Base-by-base conservation (phyloP, 2,888 invertebrate genomes). In the Sarcophaga carnaria region DNA sequence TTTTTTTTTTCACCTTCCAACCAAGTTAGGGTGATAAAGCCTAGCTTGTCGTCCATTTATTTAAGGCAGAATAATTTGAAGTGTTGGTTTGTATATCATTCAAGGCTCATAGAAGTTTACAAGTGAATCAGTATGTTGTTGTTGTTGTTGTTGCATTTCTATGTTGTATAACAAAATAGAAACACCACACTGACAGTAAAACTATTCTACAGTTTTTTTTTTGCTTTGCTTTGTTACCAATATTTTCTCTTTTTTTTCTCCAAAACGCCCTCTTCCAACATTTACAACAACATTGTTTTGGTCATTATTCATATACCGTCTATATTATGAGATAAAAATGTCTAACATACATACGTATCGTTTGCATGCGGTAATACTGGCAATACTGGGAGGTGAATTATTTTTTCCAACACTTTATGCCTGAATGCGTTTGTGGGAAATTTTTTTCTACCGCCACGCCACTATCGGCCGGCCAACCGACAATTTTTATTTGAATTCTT, bases 351-450 rank as follows among this genome's bases (percentile, higher is more conserved):
- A 1, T 37, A 37, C n/a, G 27, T 60, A 20, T 45, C 6, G 64
- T 37, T 77, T 60, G 47, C 82, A 66, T 83, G 60, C 25, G 20
- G 60, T 27, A 71, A 71, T 71, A 59, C 54, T 22, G 45, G 37
- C 2, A 37, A 37, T 37, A 45, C 45, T 12, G 22, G 45, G 45
- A 77, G 67, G 59, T 80, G 75, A 76, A 80, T 76, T 78, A 59
- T 63, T 75, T 75, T 80, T 49, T 74, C 75, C 75, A 75, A 80
- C 75, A 84, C 86, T 84, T 87, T 78, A 87, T 84, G 83, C 74
- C 78, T 83, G 70, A 87, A 78, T 87, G 86, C 83, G 70, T 72
- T 84, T 87, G 75, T 87, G 86, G 86, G 86, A 87, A 87, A 84
- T 81, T 78, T 78, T 54, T 54, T 54, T 54, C 54, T 54, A 70